Percentiles rank a stretch among this genome's conserved stretches.
These are phyloP conservation scores for Mythimna pallens DNA, from an alignment of 2,888 invertebrate genomes.

Conservation along the genomic window DNA sequence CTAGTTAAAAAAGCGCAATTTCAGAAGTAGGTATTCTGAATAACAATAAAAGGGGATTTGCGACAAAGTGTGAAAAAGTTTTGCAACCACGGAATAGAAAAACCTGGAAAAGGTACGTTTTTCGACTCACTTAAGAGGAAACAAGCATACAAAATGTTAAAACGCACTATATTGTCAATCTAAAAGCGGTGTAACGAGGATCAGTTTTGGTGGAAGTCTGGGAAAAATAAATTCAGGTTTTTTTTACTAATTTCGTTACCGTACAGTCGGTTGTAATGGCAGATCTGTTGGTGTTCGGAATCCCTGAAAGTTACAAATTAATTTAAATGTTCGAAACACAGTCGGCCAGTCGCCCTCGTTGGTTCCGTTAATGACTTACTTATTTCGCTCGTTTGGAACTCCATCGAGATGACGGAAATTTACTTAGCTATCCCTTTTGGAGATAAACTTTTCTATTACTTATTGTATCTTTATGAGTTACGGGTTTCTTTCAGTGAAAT, in stretches of 20 bases:
- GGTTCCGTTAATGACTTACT: slow-evolving; percentile 78
- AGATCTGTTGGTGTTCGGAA: slow-evolving; percentile 74
- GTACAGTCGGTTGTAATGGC: slow-evolving; percentile 71
- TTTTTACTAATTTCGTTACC: slow-evolving; percentile 71
- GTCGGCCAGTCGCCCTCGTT: slow-evolving; percentile 65
- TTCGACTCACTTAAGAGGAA: background rate
- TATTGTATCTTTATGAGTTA: slow-evolving; percentile 14
- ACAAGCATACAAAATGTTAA: background rate
- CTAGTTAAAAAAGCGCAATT: slow-evolving; percentile 5
- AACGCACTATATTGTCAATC: background rate
- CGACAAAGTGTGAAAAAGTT: background rate
- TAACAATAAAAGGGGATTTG: background rate
- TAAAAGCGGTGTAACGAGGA: background rate
- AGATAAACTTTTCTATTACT: slow-evolving; percentile 33
- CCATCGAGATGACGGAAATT: slow-evolving; percentile 70
- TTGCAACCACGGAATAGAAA: background rate
- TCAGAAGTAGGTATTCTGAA: slow-evolving; percentile 49
- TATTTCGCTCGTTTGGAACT: slow-evolving; percentile 75
- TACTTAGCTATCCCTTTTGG: slow-evolving; percentile 52
- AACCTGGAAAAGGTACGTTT: background rate
- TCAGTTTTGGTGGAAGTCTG: background rate
- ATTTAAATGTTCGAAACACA: slow-evolving; percentile 80
- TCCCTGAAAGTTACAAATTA: slow-evolving; percentile 82
- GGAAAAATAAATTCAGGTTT: slow-evolving; percentile 60
- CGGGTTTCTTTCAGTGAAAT: slow-evolving; percentile 7